Base-by-base conservation (phyloP, 2,797 vertebrate species). In the Pagetopsis macropterus region DNA sequence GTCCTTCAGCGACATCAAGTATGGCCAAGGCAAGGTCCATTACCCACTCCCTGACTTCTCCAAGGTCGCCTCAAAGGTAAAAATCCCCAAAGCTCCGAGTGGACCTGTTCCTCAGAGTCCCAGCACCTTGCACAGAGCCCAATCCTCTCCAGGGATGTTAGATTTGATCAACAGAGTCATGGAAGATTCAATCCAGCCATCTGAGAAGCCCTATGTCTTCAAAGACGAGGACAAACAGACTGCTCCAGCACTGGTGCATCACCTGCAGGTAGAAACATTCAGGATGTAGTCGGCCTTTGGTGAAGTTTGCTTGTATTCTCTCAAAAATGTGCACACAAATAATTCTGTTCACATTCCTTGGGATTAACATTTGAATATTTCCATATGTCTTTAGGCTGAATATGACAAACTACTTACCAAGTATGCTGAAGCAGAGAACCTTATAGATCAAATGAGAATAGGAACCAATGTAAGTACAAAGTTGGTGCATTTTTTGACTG, bases 1-100 rank as follows among this genome's bases (percentile, higher is more conserved):
- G 78, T 94, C 91, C 40, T 91, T 88, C 70, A 81, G 70, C 0
- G 80, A 94, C 54, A 85, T 95, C 57, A 96, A 94, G 77, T 93
- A 93, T 0, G 87, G 93, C 49, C 95, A 94, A 85, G 88, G 91
- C 43, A 93, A 96, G 87, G 91, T 95, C 83, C 93, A 92, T 79
- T 95, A 87, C 51, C 93, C 82, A 1, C 87, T 91, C 31, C 93
- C 94, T 9, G 90, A 96, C 84, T 95, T 96, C 83, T 95, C 94
- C 49, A 87, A 95, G 82, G 87, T 94, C 76, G 73, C 89, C 67
- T 84, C 96, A 9, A 94, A 95, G 85, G 90, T 95, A 17, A 91
- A 94, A 92, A 93, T 94, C 78, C 94, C 94, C 33, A 95, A 94
- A 92, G 78, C 55, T 46, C 72, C 83, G 52, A 86, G 63, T 71